Evolutionary conservation across 2,113 vertebrate species (phyloP).

Genomic region (Menura novaehollandiae): DNA sequence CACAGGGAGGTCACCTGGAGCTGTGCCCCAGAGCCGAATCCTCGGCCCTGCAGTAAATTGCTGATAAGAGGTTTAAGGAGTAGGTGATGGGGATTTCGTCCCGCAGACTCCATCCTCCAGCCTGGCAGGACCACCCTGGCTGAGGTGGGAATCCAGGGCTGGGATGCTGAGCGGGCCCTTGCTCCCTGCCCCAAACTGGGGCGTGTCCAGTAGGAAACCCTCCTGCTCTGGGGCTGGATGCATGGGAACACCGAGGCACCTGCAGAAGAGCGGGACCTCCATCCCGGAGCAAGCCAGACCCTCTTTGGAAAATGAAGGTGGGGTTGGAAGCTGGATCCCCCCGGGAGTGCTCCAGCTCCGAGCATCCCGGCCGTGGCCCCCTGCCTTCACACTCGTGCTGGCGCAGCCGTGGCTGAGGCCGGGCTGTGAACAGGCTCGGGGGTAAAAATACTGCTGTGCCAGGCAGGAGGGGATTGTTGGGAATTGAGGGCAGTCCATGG

Average conservation of each 20-base stretch:
- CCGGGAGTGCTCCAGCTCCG: background rate
- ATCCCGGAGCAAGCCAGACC: background rate
- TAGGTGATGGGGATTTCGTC: rapidly evolving
- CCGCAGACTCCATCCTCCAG: background rate
- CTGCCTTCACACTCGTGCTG: background rate
- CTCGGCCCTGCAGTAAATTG: background rate
- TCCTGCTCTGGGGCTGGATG: background rate
- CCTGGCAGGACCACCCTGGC: background rate
- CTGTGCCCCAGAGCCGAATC: background rate
- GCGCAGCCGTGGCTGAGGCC: background rate
- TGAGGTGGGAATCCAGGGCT: background rate
- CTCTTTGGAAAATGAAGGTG: background rate
- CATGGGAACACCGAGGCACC: rapidly evolving
- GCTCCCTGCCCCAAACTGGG: background rate
- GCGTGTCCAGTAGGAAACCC: background rate
- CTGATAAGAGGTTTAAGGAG: background rate
- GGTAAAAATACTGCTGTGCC: background rate
- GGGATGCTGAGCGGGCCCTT: background rate
- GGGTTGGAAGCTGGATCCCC: too few relatives aligned
- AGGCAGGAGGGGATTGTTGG: background rate
- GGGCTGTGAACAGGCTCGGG: background rate
- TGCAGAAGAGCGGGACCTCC: background rate
- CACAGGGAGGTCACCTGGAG: background rate
- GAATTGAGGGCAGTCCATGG: background rate
- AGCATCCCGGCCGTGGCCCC: too few relatives aligned